Evolutionary conservation across 2,888 invertebrate genomes (phyloP), one percentile per base, ranked within the genome.

Genomic region (Hyalella azteca): DNA sequence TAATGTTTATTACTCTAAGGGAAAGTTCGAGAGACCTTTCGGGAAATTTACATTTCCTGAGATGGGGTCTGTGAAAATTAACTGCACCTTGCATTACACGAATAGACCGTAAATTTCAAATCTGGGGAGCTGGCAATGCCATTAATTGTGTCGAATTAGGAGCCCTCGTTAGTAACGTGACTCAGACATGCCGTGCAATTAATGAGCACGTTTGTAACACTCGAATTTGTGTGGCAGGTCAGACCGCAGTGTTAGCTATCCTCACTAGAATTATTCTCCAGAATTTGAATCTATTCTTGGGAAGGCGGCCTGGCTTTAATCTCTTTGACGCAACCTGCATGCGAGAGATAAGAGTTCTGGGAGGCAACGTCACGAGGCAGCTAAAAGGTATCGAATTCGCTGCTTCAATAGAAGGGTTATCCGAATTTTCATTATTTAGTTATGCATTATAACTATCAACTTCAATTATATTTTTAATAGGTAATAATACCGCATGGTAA

Each of bases 141-240:
- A 66, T 66, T 66, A 36, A 66, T 66, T 66, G 32, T 66, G 36
- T 66, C 29, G 66, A 66, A 66, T 66, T 66, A 66, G 66, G 26
- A 54, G 32, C 66, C 66, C 66, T 66, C 66, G 66, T 66, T 66
- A 66, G 66, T 32, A 66, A 66, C 36, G 66, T 66, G 66, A 66
- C 32, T 19, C 66, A 66, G 66, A 66, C 66, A 66, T 36, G 36
- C 66, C 36, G 66, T 15, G 66, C 39, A 66, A 66, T 66, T 66
- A 66, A 66, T 36, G 66, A 66, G 32, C 29, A 36, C 66, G 32
- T 66, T 66, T 36, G 66, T 66, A 66, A 66, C 66, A 36, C 32
- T 66, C 36, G 29, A 66, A 36, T 66, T 29, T 7, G 36, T n/a
- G 4, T 29, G 54, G 29, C n/a, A 29, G 54, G 54, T 54, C 54